Percentiles rank a stretch among this genome's conserved stretches.
Conservation (phyloP, 2,888 invertebrate species). For the Rhimphoctona megacephalus region DNA sequence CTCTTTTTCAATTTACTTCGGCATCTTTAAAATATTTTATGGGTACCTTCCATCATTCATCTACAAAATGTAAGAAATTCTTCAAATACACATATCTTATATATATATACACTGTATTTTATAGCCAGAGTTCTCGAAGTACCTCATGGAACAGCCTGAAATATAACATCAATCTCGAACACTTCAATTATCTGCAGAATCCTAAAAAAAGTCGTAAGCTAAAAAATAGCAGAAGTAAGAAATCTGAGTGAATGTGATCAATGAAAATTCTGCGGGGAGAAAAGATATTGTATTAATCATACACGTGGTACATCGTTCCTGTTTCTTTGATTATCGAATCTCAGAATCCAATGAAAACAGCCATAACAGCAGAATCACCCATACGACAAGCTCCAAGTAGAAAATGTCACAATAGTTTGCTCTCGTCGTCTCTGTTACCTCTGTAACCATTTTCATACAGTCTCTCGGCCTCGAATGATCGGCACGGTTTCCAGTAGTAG, state of each 20-base stretch:
- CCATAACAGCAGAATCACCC: slow-evolving; percentile 7
- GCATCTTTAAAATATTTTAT: slow-evolving; percentile 38
- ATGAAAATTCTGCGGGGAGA: neutral
- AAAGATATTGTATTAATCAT: neutral
- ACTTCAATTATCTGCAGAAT: neutral
- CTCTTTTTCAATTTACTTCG: slow-evolving; percentile 29
- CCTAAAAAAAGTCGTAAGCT: neutral
- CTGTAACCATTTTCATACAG: neutral
- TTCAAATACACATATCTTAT: slow-evolving; percentile 44
- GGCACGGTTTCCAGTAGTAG: slow-evolving; percentile 10
- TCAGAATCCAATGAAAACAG: neutral
- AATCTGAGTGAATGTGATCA: neutral
- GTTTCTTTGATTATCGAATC: neutral
- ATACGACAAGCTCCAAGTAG: slow-evolving; percentile 23
- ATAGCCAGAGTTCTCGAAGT: neutral
- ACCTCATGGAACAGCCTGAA: neutral
- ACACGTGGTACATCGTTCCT: neutral
- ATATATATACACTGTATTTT: slow-evolving; percentile 25
- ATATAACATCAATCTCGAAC: neutral
- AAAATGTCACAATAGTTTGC: slow-evolving; percentile 47
- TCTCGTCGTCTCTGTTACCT: neutral
- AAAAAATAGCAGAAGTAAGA: too few relatives aligned
- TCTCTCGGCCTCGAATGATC: slow-evolving; percentile 15
- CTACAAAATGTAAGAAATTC: slow-evolving; percentile 34
- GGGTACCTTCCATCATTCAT: slow-evolving; percentile 19